phyloP scores from a whole-genome alignment of 2,888 invertebrate genomes.

The Caenorhabditis afra region DNA sequence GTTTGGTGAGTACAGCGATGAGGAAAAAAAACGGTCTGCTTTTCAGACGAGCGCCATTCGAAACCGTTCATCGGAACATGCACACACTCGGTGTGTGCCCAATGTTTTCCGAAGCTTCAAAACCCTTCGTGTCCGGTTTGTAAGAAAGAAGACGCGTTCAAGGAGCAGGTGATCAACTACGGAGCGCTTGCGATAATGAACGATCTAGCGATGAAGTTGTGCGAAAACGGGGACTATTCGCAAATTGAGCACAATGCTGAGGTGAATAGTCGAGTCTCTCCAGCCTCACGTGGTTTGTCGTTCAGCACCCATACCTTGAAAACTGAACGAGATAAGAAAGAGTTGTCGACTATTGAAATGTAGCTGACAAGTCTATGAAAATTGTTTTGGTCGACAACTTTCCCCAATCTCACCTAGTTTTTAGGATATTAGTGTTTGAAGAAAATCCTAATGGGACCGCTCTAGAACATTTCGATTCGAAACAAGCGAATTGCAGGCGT shows the following conservation, averaged over 20 bases:
- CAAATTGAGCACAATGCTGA: too few species aligned
- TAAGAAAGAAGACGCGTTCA: background rate
- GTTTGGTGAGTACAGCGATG: too few species aligned
- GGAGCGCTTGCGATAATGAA: background rate
- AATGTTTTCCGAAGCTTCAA: background rate
- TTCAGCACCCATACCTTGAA: too few species aligned
- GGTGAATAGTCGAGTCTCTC: too few species aligned
- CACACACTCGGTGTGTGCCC: background rate
- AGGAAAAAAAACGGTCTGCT: background rate
- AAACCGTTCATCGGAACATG: conserved; percentile 6
- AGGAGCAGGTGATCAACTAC: background rate
- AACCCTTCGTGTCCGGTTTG: background rate
- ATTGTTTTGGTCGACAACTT: too few species aligned
- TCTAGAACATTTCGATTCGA: background rate
- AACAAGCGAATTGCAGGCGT: background rate
- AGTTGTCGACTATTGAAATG: too few species aligned
- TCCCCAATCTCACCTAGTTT: too few species aligned
- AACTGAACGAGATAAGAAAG: too few species aligned
- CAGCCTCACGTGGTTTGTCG: too few species aligned
- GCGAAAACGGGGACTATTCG: background rate
- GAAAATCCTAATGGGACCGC: background rate
- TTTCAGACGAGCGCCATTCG: background rate
- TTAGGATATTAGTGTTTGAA: too few species aligned
- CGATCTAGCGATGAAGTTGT: too few species aligned
- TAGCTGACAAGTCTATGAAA: too few species aligned